Percentiles rank a stretch among this genome's conserved stretches.
These are phyloP conservation scores for Panulirus ornatus DNA, from an alignment of 1,140 invertebrate genomes.

Conservation along the genomic window DNA sequence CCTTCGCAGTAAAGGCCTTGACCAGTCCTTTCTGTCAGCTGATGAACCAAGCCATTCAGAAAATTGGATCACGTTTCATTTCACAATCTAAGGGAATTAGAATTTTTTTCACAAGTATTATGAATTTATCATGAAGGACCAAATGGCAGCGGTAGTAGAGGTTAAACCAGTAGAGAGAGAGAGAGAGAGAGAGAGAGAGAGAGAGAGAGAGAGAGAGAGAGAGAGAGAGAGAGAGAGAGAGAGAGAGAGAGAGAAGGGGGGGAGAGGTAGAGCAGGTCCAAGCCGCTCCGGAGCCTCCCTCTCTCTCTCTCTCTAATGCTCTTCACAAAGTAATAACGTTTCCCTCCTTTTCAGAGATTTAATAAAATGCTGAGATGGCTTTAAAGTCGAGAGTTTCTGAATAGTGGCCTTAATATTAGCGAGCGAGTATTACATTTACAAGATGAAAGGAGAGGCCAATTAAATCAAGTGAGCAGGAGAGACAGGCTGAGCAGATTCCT, in stretches of 20 bases:
- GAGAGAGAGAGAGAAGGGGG: too few relatives aligned
- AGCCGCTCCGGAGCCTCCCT: too few relatives aligned
- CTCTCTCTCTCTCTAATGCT: background rate
- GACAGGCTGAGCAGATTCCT: too few relatives aligned
- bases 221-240: too few relatives aligned
- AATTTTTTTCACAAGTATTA: background rate
- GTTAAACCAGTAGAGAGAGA: too few relatives aligned
- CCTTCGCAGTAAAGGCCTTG: too few relatives aligned
- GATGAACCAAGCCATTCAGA: background rate
- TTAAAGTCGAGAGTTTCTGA: background rate
- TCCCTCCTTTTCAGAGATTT: background rate
- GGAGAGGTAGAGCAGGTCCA: too few relatives aligned
- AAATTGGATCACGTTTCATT: constrained; percentile 4
- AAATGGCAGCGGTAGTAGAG: background rate
- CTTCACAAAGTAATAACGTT: constrained; percentile 4
- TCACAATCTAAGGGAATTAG: background rate
- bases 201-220: too few relatives aligned
- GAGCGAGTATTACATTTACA: background rate
- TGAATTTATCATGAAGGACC: background rate
- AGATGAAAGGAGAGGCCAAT: background rate
- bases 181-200: too few relatives aligned
- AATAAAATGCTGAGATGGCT: constrained; percentile 3
- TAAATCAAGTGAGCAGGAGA: background rate
- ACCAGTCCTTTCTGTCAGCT: background rate
- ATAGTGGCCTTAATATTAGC: constrained; percentile 1